Evolutionary conservation across 2,113 vertebrate genomes (phyloP), one percentile per base, ranked within the genome.

Genomic region (Euleptes europaea): DNA sequence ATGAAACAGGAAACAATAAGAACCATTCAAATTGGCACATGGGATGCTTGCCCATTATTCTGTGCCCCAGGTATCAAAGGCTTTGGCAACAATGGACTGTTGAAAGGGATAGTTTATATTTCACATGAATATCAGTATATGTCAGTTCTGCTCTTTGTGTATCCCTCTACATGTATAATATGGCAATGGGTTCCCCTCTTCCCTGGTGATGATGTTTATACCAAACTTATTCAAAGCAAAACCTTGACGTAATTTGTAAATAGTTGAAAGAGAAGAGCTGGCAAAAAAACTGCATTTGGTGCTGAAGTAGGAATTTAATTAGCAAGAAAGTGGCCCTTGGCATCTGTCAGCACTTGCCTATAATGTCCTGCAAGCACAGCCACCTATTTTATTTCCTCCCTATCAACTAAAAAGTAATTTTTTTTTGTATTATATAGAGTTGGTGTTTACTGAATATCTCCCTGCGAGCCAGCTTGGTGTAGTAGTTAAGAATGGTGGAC

Each of bases 221-320:
- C 90, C 92, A 93, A 94, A 92, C 42, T 93, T 92, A 94, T 94
- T 88, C 94, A 93, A 94, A 93, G 85, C 73, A 72, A 88, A 90
- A 95, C 83, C 86, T 90, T 78, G 86, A 88, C 21, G 60, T 95
- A 97, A 97, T 97, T 95, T 98, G 95, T 92, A 95, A 95, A 96
- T 28, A 94, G 93, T 87, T 97, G 97, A 97, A 97, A 97, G 96
- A 97, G 96, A 96, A 95, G 96, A 94, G 94, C 95, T 97, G 96
- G 95, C 95, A 91, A 89, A 91, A 85, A 77, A 90, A 86, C 91
- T 92, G 93, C 94, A 94, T 93, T 77, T 96, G 95, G 92, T 90
- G 80, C 90, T 92, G 90, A 92, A 94, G 72, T 85, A 93, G 86
- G 77, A 65, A 80, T 88, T 93, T 94, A 95, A 94, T 93, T 93